Percentiles rank a stretch among this genome's conserved stretches.
These are phyloP conservation scores for Ochotona princeps DNA, from an alignment of 2,113 vertebrate genomes.

Conservation along the genomic window DNA sequence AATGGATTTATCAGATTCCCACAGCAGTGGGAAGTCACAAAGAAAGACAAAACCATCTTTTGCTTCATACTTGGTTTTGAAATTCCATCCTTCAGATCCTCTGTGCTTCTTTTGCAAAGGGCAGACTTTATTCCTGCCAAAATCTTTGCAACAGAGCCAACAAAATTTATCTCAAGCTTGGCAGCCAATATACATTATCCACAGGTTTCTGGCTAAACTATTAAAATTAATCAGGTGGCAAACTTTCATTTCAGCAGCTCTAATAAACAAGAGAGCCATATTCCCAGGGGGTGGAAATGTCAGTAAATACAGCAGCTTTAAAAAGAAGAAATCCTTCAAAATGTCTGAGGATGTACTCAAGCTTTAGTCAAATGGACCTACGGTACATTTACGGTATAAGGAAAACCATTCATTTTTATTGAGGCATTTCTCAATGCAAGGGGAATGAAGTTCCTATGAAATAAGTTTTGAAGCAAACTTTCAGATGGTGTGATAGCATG, in stretches of 20 bases:
- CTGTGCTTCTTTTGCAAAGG: slow-evolving; percentile 65
- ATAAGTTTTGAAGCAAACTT: background rate
- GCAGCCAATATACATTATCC: slow-evolving; percentile 80
- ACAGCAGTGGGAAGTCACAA: slow-evolving; percentile 55
- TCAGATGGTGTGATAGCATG: background rate
- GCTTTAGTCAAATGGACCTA: slow-evolving; percentile 75
- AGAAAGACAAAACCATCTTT: slow-evolving; percentile 66
- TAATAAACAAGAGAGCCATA: slow-evolving; percentile 84
- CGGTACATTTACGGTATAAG: slow-evolving; percentile 45
- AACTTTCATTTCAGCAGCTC: slow-evolving; percentile 83
- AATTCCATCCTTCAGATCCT: slow-evolving; percentile 65
- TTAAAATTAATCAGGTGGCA: slow-evolving; percentile 89
- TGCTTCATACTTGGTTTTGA: slow-evolving; percentile 58
- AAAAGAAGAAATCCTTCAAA: slow-evolving; percentile 75
- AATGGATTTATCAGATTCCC: slow-evolving; percentile 68
- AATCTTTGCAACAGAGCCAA: slow-evolving; percentile 78
- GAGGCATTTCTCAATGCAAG: slow-evolving; percentile 45
- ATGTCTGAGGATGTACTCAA: slow-evolving; percentile 66
- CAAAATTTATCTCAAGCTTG: slow-evolving; percentile 82
- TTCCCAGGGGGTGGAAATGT: slow-evolving; percentile 72
- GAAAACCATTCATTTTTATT: slow-evolving; percentile 65
- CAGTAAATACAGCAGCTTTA: slow-evolving; percentile 79
- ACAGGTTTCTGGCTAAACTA: slow-evolving; percentile 83
- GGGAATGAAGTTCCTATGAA: background rate
- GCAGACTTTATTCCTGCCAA: slow-evolving; percentile 82